Conservation (phyloP, 37 sponge, comb jelly and placozoan genomes). For the Chondrosia reniformis region DNA sequence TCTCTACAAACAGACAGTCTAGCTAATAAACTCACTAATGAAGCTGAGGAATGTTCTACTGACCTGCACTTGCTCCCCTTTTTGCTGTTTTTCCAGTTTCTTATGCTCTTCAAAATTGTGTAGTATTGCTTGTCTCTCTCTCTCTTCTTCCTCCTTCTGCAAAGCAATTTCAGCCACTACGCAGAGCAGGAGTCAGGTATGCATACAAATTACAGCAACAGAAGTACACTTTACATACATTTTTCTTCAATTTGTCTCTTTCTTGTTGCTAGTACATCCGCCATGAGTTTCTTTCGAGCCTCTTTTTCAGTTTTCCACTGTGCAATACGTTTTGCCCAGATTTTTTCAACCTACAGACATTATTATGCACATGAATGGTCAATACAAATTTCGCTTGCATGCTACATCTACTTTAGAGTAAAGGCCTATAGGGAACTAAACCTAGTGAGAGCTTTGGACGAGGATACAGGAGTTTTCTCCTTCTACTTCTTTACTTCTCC, state of each 20-base stretch:
- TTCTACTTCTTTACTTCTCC: too few species aligned
- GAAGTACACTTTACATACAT: slow-evolving; percentile 56
- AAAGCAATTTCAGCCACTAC: slow-evolving; percentile 49
- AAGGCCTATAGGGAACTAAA: too few species aligned
- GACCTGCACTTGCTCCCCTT: slow-evolving; percentile 49
- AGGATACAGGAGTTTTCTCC: too few species aligned
- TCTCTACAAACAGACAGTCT: slow-evolving; percentile 19
- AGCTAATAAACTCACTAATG: not conserved
- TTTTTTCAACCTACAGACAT: slow-evolving; percentile 43
- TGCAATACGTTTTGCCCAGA: slow-evolving; percentile 79
- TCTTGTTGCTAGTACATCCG: slow-evolving; percentile 81
- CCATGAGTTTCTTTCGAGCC: slow-evolving; percentile 84
- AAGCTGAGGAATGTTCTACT: not conserved
- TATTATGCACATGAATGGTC: not conserved
- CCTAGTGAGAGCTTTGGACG: too few species aligned
- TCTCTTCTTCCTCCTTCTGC: slow-evolving; percentile 46
- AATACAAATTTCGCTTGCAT: not conserved
- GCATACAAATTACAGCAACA: not conserved
- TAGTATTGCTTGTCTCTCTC: slow-evolving; percentile 50
- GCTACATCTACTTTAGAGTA: not conserved
- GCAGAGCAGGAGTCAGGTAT: not conserved
- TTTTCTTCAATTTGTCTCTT: slow-evolving; percentile 80
- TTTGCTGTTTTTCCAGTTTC: slow-evolving; percentile 61
- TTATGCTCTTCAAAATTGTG: slow-evolving; percentile 70
- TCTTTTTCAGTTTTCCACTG: slow-evolving; percentile 92